phyloP scores from a whole-genome alignment of 2,113 vertebrate genomes.

The Oncorhynchus keta region DNA sequence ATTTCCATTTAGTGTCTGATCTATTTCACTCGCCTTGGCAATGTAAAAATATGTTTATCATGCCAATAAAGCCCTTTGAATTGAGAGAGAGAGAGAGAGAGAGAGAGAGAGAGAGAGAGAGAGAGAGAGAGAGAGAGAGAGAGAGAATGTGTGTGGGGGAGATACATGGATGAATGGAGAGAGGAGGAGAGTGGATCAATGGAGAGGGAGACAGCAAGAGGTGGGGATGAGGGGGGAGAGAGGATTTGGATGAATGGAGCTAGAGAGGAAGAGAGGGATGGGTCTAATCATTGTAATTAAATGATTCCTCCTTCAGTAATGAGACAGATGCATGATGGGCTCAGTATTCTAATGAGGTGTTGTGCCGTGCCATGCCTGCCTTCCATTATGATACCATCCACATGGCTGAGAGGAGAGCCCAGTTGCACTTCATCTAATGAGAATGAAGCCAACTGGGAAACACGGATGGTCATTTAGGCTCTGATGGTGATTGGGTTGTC shows the following conservation, averaged over 20 bases:
- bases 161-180: constrained; percentile 11
- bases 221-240: background rate
- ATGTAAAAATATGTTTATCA: no score
- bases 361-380: background rate
- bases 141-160: background rate
- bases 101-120: background rate
- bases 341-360: constrained; percentile 4
- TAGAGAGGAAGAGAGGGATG: background rate
- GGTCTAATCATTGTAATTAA: background rate
- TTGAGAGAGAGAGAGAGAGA: background rate
- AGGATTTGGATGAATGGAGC: background rate
- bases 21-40: no score
- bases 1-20: no score
- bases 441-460: constrained; percentile 33
- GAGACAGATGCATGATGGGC: constrained; percentile 13
- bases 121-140: background rate
- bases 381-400: background rate
- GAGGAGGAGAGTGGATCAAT: background rate
- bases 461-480: constrained; percentile 7
- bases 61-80: no score
- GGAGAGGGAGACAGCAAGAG: background rate
- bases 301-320: constrained; percentile 22
- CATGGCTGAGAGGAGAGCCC: background rate
- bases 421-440: constrained; percentile 26
- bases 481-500: constrained; percentile 42